Evolutionary conservation across 2,113 vertebrate genomes (phyloP).

Genomic region (Odontophorus gujanensis): DNA sequence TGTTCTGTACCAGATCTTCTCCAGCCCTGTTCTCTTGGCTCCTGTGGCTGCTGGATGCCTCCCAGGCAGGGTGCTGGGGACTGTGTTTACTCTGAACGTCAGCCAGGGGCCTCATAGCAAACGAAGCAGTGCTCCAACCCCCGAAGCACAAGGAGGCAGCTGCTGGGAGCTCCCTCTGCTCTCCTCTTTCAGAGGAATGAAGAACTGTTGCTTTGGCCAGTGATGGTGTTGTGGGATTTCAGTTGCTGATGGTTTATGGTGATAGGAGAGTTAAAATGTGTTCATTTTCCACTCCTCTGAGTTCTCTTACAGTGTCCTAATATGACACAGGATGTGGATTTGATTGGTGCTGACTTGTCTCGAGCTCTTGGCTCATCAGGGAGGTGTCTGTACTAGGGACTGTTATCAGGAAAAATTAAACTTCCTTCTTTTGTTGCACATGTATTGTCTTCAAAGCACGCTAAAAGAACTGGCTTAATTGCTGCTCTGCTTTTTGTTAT

Average conservation of each 20-base stretch:
- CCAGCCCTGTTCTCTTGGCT: background rate
- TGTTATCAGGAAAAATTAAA: background rate
- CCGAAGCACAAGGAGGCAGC: background rate
- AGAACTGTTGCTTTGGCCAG: background rate
- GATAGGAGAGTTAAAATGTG: background rate
- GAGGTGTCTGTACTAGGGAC: background rate
- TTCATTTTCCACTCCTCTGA: background rate
- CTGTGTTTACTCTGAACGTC: conserved; percentile 15
- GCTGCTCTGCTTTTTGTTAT: background rate
- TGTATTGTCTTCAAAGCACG: background rate
- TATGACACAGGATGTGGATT: background rate
- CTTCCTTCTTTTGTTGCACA: accelerated
- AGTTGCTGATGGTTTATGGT: background rate
- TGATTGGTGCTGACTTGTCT: background rate
- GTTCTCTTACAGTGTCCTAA: background rate
- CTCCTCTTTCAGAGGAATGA: background rate
- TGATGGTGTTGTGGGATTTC: background rate
- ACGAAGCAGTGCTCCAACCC: background rate
- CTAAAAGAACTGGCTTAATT: background rate
- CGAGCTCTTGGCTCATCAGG: background rate
- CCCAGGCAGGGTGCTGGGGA: background rate
- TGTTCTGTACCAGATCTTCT: background rate
- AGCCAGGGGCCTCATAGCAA: background rate
- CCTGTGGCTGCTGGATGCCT: background rate
- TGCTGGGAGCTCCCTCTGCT: background rate